Evolutionary conservation across 2,888 invertebrate species (phyloP).

Genomic region (Plutella xylostella): DNA sequence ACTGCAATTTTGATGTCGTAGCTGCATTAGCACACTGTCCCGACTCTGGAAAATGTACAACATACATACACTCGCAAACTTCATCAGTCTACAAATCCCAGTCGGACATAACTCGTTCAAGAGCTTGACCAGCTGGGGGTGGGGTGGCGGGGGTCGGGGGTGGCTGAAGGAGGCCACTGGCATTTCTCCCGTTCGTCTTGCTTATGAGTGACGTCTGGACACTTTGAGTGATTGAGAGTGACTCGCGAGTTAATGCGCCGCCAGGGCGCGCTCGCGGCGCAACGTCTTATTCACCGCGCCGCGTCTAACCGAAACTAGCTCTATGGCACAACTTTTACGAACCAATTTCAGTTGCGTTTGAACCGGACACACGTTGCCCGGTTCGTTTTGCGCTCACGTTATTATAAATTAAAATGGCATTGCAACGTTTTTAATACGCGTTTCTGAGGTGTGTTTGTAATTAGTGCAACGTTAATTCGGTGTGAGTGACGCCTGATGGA

Average conservation of each 20-base stretch:
- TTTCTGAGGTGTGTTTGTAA: slow-evolving; percentile 45
- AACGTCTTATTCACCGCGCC: slow-evolving; percentile 29
- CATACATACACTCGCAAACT: slow-evolving; percentile 25
- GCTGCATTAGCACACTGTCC: too few relatives aligned
- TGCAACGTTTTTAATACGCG: slow-evolving; percentile 49
- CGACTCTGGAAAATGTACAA: too few relatives aligned
- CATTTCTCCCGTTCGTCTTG: slow-evolving; percentile 63
- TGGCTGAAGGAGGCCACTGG: slow-evolving; percentile 47
- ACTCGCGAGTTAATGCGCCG: slow-evolving; percentile 66
- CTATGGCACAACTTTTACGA: slow-evolving; percentile 21
- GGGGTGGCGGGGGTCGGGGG: slow-evolving; percentile 25
- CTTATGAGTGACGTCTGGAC: slow-evolving; percentile 68
- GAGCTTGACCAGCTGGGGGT: slow-evolving; percentile 54
- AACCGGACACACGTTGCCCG: not conserved
- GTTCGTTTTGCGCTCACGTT: slow-evolving; percentile 16
- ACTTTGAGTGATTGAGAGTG: slow-evolving; percentile 69
- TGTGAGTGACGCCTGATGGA: slow-evolving; percentile 34
- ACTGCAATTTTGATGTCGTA: too few relatives aligned
- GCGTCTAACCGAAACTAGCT: slow-evolving; percentile 28
- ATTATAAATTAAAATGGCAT: slow-evolving; percentile 58
- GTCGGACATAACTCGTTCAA: slow-evolving; percentile 53
- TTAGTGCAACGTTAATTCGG: slow-evolving; percentile 34
- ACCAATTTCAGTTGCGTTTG: not conserved
- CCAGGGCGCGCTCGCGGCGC: slow-evolving; percentile 34
- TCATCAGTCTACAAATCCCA: slow-evolving; percentile 54